phyloP scores from a whole-genome alignment of 2,113 vertebrate genomes.

The Paramormyrops kingsleyae region DNA sequence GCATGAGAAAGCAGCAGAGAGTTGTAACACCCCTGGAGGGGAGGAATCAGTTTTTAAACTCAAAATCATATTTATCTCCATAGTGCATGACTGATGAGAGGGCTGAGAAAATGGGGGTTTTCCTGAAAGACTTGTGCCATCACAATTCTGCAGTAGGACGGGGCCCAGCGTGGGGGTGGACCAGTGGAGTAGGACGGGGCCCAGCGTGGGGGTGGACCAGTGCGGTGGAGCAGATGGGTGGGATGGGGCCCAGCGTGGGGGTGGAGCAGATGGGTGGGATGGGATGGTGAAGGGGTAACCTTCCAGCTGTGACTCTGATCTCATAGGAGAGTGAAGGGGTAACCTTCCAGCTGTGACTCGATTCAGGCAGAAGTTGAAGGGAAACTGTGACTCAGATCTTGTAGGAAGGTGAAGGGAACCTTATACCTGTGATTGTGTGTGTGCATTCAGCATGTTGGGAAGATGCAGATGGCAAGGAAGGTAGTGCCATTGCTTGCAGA shows the following conservation, averaged over 20 bases:
- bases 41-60: not conserved
- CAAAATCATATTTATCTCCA: not conserved
- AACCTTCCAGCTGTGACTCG: not conserved
- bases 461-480: not conserved
- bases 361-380: not conserved
- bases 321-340: not conserved
- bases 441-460: not conserved
- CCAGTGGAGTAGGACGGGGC: not conserved
- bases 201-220: not conserved
- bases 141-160: not conserved
- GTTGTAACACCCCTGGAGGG: not conserved
- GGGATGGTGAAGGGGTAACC: not conserved
- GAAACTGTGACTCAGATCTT: not conserved
- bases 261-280: not conserved
- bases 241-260: not conserved
- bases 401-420: not conserved
- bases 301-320: not conserved
- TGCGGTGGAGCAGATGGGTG: not conserved
- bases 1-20: not conserved
- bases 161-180: not conserved
- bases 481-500: not conserved
- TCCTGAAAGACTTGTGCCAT: not conserved
- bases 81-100: not conserved
- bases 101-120: not conserved
- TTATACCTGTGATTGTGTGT: not conserved